Conservation (phyloP, 2,888 invertebrate species). For the Norana najaformis region DNA sequence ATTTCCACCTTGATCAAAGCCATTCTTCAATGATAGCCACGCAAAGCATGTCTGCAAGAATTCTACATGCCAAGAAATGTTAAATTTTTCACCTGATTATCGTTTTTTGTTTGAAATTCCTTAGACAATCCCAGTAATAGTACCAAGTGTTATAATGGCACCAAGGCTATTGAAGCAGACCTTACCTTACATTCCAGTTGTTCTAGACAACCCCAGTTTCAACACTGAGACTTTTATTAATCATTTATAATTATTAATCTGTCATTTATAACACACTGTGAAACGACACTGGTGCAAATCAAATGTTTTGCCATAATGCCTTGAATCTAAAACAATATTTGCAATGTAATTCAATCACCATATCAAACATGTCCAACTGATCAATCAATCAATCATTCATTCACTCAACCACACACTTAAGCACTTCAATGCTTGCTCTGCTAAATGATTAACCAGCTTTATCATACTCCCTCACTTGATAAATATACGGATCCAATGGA, state of each 20-base stretch:
- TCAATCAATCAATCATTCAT: not conserved
- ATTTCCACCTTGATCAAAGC: not conserved
- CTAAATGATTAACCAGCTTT: not conserved
- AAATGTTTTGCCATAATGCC: not conserved
- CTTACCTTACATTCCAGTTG: not conserved
- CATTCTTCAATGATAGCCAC: not conserved
- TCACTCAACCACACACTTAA: not conserved
- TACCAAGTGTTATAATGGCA: not conserved
- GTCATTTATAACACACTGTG: not conserved
- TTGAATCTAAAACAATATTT: not conserved
- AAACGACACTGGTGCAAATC: not conserved
- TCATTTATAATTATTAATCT: constrained; percentile 13
- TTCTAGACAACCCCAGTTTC: too few species aligned
- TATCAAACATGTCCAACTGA: too few species aligned
- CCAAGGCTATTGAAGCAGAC: not conserved
- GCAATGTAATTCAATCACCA: not conserved
- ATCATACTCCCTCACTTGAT: not conserved
- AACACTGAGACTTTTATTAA: not conserved
- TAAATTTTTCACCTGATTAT: not conserved
- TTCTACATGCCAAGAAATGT: not conserved
- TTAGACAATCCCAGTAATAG: not conserved
- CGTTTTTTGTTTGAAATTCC: not conserved
- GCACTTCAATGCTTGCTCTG: not conserved
- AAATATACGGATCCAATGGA: not conserved
- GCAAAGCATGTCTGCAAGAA: not conserved